A percentile compares a stretch with the other conserved stretches of the same genome.
These are phyloP conservation scores for Epinephelus cyanopodus DNA, from an alignment of 2,113 vertebrate genomes.

Conservation along the genomic window DNA sequence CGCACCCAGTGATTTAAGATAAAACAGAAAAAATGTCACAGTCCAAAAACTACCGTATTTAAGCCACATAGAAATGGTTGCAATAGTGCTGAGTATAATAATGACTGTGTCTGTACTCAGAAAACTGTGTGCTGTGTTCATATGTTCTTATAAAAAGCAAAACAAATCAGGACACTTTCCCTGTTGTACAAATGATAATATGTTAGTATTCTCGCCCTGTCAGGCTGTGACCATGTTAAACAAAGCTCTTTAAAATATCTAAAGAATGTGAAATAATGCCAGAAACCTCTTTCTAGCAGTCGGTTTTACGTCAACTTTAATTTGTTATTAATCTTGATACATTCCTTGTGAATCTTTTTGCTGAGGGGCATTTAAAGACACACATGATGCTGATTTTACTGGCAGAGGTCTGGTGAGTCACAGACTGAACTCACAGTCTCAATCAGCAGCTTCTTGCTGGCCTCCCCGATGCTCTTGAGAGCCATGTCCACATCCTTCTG, in stretches of 20 bases:
- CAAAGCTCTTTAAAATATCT: background rate
- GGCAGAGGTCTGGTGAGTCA: conserved; percentile 9
- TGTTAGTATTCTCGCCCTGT: no score
- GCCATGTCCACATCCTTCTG: conserved; percentile 99
- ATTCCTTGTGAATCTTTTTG: background rate
- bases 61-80: background rate
- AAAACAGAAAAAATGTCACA: background rate
- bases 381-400: background rate
- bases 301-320: background rate
- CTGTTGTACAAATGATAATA: background rate
- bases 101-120: background rate
- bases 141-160: background rate
- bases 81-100: background rate
- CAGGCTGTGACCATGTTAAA: background rate
- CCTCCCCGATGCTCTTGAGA: conserved; percentile 96
- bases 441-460: conserved; percentile 97
- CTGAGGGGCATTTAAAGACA: background rate
- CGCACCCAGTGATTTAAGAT: background rate
- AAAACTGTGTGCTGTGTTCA: background rate
- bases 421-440: conserved; percentile 88
- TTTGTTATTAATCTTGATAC: background rate
- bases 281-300: background rate
- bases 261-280: background rate
- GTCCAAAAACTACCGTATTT: background rate
- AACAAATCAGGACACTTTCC: background rate